These are phyloP conservation scores for Drosophila eohydei DNA, from an alignment of 2,888 invertebrate species.

Conservation along the genomic window DNA sequence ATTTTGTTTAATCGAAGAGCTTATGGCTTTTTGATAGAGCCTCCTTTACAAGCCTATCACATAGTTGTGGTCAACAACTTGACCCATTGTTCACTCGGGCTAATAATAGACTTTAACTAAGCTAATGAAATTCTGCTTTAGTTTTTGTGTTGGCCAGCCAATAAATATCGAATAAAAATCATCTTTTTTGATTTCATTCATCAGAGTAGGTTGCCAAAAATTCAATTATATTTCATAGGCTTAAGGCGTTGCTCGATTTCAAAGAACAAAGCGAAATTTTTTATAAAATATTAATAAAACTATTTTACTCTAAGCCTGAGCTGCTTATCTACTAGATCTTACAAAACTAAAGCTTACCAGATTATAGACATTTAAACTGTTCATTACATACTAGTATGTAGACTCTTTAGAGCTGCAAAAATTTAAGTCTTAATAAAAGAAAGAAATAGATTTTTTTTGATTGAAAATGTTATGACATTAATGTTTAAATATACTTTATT, in stretches of 20 bases:
- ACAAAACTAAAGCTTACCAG: background rate
- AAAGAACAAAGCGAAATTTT: background rate
- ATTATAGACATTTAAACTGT: too few relatives aligned
- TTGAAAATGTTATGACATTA: too few relatives aligned
- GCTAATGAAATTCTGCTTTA: conserved; percentile 65
- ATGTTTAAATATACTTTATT: too few relatives aligned
- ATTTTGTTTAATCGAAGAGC: conserved; percentile 54
- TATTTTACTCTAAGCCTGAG: background rate
- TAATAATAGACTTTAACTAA: conserved; percentile 72
- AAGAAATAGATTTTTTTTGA: too few relatives aligned
- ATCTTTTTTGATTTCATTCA: conserved; percentile 37
- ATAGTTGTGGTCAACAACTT: conserved; percentile 44
- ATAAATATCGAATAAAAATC: conserved; percentile 18
- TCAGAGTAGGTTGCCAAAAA: background rate
- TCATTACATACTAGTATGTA: too few relatives aligned
- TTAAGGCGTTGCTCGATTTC: background rate
- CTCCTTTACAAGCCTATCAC: background rate
- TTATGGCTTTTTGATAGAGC: conserved; percentile 65
- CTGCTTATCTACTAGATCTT: background rate
- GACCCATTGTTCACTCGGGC: conserved; percentile 42
- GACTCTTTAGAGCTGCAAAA: too few relatives aligned
- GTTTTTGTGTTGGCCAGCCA: conserved; percentile 7
- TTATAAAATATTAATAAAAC: background rate
- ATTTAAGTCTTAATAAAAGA: too few relatives aligned
- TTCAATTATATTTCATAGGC: background rate